Evolutionary conservation across 2,888 invertebrate species (phyloP).

Genomic region (Plusia festucae): DNA sequence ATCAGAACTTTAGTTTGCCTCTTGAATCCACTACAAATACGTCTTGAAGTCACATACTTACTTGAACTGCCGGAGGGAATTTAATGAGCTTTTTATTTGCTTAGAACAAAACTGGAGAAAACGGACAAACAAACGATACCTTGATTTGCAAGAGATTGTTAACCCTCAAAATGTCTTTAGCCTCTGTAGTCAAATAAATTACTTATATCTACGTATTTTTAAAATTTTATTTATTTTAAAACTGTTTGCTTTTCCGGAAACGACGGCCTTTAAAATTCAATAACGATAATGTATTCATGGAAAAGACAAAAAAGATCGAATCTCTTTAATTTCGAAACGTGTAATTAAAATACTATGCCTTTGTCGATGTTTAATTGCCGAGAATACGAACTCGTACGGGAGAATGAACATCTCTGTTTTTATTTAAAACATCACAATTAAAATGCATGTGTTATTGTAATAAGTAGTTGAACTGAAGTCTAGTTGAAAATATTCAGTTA

Average conservation of each 20-base stretch:
- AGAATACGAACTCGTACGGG: slow-evolving; percentile 4
- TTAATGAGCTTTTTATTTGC: slow-evolving; percentile 4
- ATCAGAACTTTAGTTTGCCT: slow-evolving; percentile 16
- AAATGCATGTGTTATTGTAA: neutral
- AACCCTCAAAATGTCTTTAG: neutral
- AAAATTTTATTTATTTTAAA: neutral
- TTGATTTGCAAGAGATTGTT: neutral
- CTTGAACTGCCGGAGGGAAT: slow-evolving; percentile 1
- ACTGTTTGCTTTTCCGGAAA: neutral
- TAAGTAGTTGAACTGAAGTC: neutral
- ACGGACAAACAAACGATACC: neutral
- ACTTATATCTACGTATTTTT: too few species aligned
- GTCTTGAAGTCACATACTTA: slow-evolving; percentile 5
- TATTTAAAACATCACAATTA: slow-evolving; percentile 3
- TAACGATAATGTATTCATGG: neutral
- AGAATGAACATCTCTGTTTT: slow-evolving; percentile 4
- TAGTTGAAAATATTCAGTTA: neutral
- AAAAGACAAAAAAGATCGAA: neutral
- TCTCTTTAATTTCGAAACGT: neutral
- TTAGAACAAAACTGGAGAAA: neutral
- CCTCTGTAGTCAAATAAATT: neutral
- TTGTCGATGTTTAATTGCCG: slow-evolving; percentile 4
- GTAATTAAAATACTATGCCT: neutral
- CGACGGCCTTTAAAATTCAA: neutral
- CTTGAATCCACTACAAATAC: slow-evolving; percentile 22